Evolutionary conservation across 2,888 invertebrate genomes (phyloP).

Genomic region (Orchesella flavescens): DNA sequence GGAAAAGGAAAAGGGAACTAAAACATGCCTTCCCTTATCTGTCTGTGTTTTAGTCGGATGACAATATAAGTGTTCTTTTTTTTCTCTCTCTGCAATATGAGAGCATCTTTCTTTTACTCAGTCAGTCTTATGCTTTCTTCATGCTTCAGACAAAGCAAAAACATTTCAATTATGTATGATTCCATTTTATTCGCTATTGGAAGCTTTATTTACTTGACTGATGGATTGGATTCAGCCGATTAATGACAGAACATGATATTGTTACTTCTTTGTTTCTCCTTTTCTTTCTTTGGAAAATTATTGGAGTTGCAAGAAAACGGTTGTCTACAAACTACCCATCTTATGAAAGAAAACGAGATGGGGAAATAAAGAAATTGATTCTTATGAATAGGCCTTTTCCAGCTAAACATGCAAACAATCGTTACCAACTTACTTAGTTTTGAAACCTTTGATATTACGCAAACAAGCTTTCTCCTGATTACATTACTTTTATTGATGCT

Average conservation of each 20-base stretch:
- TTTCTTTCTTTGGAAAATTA: too few relatives aligned
- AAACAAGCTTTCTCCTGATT: slow-evolving; percentile 5
- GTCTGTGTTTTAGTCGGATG: neutral
- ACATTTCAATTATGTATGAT: slow-evolving; percentile 37
- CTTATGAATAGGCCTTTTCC: neutral
- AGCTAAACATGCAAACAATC: too few relatives aligned
- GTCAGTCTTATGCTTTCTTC: neutral
- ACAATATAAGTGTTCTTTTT: slow-evolving; percentile 25
- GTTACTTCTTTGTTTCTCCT: too few relatives aligned
- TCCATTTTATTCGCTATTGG: slow-evolving; percentile 18
- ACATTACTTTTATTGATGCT: slow-evolving; percentile 1
- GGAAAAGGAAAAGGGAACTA: neutral
- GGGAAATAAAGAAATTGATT: neutral
- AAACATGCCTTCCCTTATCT: neutral
- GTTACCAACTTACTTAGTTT: neutral
- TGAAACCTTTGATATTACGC: slow-evolving; percentile 19
- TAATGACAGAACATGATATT: slow-evolving; percentile 12
- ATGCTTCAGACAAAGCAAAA: neutral
- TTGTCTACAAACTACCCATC: neutral
- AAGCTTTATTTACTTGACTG: slow-evolving; percentile 37
- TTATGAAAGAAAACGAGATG: neutral
- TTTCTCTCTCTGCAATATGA: slow-evolving; percentile 7
- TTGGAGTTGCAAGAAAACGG: too few relatives aligned
- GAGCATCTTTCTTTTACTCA: neutral
- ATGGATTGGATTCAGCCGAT: slow-evolving; percentile 38